Conservation (phyloP, 1,140 invertebrate species). For the Calosoma granatense region DNA sequence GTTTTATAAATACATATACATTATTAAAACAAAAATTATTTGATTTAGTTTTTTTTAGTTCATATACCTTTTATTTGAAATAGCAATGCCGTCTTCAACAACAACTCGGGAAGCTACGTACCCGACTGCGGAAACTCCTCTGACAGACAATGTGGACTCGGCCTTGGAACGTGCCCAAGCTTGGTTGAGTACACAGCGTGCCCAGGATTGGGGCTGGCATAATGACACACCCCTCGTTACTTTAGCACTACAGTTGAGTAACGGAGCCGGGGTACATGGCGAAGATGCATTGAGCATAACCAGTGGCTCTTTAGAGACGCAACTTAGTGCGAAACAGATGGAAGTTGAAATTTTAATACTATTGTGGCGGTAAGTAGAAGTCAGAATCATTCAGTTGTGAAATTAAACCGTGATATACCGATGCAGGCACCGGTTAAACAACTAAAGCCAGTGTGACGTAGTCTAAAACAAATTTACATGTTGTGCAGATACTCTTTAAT, state of each 20-base stretch:
- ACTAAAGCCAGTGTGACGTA: too few relatives aligned
- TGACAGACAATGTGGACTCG: not conserved
- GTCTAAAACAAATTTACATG: too few relatives aligned
- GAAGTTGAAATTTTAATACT: slow-evolving; percentile 72
- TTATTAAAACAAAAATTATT: too few relatives aligned
- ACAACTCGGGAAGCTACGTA: not conserved
- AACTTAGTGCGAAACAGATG: slow-evolving; percentile 70
- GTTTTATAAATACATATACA: too few relatives aligned
- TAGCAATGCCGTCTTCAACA: not conserved
- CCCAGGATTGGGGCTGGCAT: slow-evolving; percentile 60
- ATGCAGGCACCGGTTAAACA: too few relatives aligned
- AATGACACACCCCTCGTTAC: slow-evolving; percentile 65
- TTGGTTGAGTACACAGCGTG: slow-evolving; percentile 56
- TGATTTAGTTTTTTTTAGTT: too few relatives aligned
- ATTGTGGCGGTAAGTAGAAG: slow-evolving; percentile 53
- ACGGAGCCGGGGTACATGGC: slow-evolving; percentile 25
- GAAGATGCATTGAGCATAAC: slow-evolving; percentile 32
- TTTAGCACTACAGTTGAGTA: slow-evolving; percentile 42
- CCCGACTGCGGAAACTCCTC: not conserved
- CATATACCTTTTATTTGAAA: too few relatives aligned
- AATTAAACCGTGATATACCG: not conserved
- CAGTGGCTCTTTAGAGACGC: slow-evolving; percentile 47
- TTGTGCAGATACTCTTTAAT: too few relatives aligned
- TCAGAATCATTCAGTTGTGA: too few relatives aligned
- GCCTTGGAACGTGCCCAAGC: slow-evolving; percentile 36